Percentiles rank a stretch among this genome's conserved stretches.
Evolutionary conservation across 2,113 vertebrate genomes (phyloP).

Genomic region (Balaenoptera acutorostrata): DNA sequence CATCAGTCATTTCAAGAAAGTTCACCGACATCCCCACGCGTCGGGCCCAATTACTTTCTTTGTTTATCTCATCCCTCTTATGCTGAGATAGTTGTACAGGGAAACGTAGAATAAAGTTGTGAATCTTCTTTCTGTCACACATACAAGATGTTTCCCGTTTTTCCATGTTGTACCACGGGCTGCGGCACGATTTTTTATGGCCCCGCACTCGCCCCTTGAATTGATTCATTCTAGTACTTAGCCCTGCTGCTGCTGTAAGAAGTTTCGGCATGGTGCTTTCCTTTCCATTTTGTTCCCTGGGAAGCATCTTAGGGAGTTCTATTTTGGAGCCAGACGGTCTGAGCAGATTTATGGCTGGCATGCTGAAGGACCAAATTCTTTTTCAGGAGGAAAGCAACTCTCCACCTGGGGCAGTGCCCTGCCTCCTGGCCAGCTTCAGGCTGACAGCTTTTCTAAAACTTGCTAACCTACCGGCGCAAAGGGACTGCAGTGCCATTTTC

Average conservation of each 20-base stretch:
- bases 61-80: background rate
- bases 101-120: rapidly evolving
- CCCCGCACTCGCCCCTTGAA: rapidly evolving
- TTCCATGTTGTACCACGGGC: rapidly evolving
- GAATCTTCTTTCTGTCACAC: rapidly evolving
- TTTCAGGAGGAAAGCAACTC: rapidly evolving
- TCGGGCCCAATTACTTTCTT: background rate
- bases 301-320: rapidly evolving
- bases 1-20: background rate
- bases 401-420: rapidly evolving
- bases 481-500: rapidly evolving
- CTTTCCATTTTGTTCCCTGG: background rate
- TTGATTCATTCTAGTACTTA: rapidly evolving
- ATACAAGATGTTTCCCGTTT: background rate
- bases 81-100: rapidly evolving
- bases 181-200: rapidly evolving
- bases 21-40: background rate
- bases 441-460: background rate
- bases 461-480: rapidly evolving
- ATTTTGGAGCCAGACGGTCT: rapidly evolving
- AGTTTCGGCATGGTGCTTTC: rapidly evolving
- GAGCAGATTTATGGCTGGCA: rapidly evolving
- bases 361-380: rapidly evolving
- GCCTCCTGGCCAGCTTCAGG: rapidly evolving
- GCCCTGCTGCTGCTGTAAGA: rapidly evolving